Base-by-base conservation (phyloP, 1,140 invertebrate species). In the Hypothenemus hampei region DNA sequence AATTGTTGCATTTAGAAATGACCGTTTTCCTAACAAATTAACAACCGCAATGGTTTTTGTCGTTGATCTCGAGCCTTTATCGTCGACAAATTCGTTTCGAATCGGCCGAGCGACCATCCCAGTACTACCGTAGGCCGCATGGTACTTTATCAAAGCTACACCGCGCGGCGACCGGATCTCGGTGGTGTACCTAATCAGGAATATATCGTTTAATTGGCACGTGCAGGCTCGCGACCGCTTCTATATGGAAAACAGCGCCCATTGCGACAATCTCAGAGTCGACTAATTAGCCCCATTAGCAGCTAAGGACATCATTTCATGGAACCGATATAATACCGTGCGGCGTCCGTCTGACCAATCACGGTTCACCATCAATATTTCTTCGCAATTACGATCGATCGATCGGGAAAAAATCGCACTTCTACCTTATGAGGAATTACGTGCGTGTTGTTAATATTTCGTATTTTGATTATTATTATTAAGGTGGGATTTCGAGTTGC, bases 201-300 rank as follows among this genome's bases (percentile, higher is more conserved):
- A 58, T 50, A 59, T 63, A 63, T 60, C 51, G 61, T 61, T 63
- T 61, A 65, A 61, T 60, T 61, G 57, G 50, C 59, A 48, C 61
- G 59, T 62, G 58, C 54, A 50, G 59, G 40, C 62, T 53, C 60
- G 62, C 62, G 47, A 56, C 51, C 51, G 46, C 16, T 56, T 62
- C 53, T 62, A 66, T 68, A 68, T 65, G 66, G 66, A 59, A 62
- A 62, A 41, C 55, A 65, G 64, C 66, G 61, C 64, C 66, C 66
- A 68, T 68, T 63, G 66, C 66, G 66, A 64, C 66, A 68, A 68
- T 68, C 66, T 66, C 66, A 62, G 66, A 66, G 60, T 44, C 59
- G 45, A 49, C 64, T 68, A 68, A 68, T 68, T 68, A 66, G 63
- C 37, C 53, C 58, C 66, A 68, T 68, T 68, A 68, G 61, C 61